phyloP scores from a whole-genome alignment of 1,140 invertebrate genomes.

The Scaptomyza graminum region DNA sequence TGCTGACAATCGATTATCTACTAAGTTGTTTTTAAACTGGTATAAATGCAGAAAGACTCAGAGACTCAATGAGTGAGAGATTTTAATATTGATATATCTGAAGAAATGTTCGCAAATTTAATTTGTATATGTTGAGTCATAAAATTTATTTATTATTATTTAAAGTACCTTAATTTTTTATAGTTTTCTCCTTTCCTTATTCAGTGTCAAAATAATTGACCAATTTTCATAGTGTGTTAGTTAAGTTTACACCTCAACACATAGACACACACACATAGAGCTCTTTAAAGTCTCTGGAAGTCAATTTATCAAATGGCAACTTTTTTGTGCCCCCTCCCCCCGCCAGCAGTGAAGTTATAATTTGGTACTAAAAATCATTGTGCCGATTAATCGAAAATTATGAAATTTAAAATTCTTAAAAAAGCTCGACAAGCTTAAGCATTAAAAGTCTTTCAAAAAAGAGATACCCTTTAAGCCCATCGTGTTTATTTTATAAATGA shows the following conservation, averaged over 20 bases:
- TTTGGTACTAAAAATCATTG: neutral
- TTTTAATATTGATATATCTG: too few relatives aligned
- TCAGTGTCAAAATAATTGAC: neutral
- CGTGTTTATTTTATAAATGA: neutral
- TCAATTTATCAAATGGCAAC: constrained; percentile 4
- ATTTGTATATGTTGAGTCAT: too few relatives aligned
- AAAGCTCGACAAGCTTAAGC: neutral
- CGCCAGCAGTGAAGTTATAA: neutral
- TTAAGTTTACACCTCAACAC: neutral
- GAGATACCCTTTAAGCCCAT: neutral
- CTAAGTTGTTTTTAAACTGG: neutral
- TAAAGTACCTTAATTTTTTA: neutral
- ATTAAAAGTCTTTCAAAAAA: neutral
- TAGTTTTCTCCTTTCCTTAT: neutral
- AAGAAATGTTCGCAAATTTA: too few relatives aligned
- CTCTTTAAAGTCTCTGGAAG: neutral
- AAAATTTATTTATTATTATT: too few relatives aligned
- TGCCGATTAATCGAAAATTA: constrained; percentile 26
- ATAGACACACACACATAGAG: neutral
- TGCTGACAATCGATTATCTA: neutral
- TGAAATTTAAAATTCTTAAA: constrained; percentile 50
- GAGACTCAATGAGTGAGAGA: too few relatives aligned
- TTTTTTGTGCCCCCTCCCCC: neutral
- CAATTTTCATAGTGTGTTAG: constrained; percentile 1
- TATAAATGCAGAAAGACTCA: too few relatives aligned